Percentiles rank a stretch among this genome's conserved stretches.
Evolutionary conservation across 2,888 invertebrate genomes (phyloP).

Genomic region (Phyllotreta striolata): DNA sequence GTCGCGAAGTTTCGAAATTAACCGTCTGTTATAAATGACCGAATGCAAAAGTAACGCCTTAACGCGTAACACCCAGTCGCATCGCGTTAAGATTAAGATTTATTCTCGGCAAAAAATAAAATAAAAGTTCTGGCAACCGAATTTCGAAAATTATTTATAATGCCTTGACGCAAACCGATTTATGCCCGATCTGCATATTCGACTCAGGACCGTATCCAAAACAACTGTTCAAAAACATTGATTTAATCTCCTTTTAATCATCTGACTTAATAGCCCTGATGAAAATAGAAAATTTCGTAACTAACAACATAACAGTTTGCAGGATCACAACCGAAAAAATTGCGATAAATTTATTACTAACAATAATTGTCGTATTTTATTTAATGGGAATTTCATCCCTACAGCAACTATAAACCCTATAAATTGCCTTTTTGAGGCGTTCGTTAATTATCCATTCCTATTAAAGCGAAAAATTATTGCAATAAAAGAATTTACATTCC

Average conservation of each 20-base stretch:
- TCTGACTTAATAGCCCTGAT: background rate
- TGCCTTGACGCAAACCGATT: constrained; percentile 44
- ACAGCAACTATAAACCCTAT: too few species aligned
- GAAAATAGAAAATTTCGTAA: too few species aligned
- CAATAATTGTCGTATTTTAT: too few species aligned
- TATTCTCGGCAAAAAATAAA: constrained; percentile 36
- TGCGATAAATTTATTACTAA: too few species aligned
- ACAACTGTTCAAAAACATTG: background rate
- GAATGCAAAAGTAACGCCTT: constrained; percentile 29
- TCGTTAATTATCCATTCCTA: too few species aligned
- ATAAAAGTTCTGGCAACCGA: constrained; percentile 32
- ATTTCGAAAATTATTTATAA: constrained; percentile 42
- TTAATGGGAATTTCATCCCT: too few species aligned
- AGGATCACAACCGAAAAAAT: too few species aligned
- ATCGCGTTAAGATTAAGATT: constrained; percentile 37
- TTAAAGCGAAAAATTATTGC: too few species aligned
- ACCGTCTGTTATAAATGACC: constrained; percentile 30
- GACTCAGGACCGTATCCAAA: constrained; percentile 35
- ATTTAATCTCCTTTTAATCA: background rate
- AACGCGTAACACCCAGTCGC: constrained; percentile 32
- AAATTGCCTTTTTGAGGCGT: too few species aligned
- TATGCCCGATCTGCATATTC: constrained; percentile 24
- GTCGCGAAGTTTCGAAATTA: constrained; percentile 30
- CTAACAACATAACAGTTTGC: too few species aligned
- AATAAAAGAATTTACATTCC: too few species aligned